Evolutionary conservation across 2,888 invertebrate genomes (phyloP), one percentile per base, ranked within the genome.

Genomic region (Orchesella flavescens): DNA sequence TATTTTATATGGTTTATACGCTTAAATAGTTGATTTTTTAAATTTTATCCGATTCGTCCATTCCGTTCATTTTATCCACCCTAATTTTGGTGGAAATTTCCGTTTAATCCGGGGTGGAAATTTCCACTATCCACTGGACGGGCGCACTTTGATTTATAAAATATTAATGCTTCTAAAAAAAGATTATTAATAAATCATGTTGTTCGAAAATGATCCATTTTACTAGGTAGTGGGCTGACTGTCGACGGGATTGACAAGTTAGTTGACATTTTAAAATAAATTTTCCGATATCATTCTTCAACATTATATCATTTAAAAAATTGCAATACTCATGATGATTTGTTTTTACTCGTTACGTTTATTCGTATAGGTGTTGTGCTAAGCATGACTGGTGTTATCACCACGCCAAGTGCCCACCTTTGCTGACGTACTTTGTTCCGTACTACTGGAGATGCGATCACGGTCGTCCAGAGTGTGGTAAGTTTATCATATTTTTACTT

Each of bases 341-440:
- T 34, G 0, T 46, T 24, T 69, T 69, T 44, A 43, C 12, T 23
- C 23, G 1, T 13, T 4, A 53, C 21, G 5, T 23, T 49, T 5
- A 23, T 21, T 43, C 80, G 88, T 90, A 57, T 91, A 94, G 94
- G 88, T 97, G 96, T 90, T 96, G 96, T 89, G 93, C 94, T 89
- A 92, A 93, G 89, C 97, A 97, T 90, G 96, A 97, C 90, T 93
- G 94, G 90, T 97, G 97, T 90, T 97, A 97, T 90, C 93, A 94
- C 87, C 92, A 93, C 76, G 93, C 95, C 76, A 93, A 93, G 89
- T 96, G 96, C 89, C 94, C 94, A 3, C 93, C 94, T 89, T 94
- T 94, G 90, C 92, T 95, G 19, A 94, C 95, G 83, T 97, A 97
- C 91, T 94, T 96, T 89, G 94, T 95, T 86, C 96, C 96, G 1